A percentile compares a stretch with the other conserved stretches of the same genome.
These are phyloP conservation scores for Microplitis manilae DNA, from an alignment of 2,888 invertebrate species.

Conservation along the genomic window DNA sequence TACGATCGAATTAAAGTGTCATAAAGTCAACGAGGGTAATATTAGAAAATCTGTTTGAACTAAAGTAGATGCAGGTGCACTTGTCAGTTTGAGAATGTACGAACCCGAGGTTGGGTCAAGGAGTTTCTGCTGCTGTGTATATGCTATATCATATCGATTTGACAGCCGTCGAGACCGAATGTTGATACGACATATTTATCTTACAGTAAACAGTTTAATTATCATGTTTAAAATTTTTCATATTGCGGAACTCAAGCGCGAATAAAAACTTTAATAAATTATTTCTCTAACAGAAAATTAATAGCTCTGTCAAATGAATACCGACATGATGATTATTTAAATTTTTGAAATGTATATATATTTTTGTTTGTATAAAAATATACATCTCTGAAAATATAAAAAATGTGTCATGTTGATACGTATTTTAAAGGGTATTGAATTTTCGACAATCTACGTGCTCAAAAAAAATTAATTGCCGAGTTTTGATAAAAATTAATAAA, in stretches of 20 bases:
- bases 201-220: neutral
- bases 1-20: neutral
- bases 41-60: conserved; percentile 9
- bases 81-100: neutral
- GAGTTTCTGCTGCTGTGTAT: neutral
- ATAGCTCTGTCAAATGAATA: no score
- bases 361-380: no score
- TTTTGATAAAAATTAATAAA: no score
- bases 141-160: neutral
- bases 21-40: neutral
- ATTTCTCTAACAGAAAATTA: no score
- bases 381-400: no score
- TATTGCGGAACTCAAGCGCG: neutral
- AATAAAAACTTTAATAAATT: no score
- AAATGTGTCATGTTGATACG: no score
- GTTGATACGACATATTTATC: neutral
- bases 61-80: conserved; percentile 4
- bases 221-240: neutral
- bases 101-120: conserved; percentile 1
- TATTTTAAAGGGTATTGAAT: no score
- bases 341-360: no score
- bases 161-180: neutral
- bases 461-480: no score
- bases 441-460: no score
- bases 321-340: no score